Evolutionary conservation across 1,140 invertebrate genomes (phyloP).

Genomic region (Arion vulgaris): DNA sequence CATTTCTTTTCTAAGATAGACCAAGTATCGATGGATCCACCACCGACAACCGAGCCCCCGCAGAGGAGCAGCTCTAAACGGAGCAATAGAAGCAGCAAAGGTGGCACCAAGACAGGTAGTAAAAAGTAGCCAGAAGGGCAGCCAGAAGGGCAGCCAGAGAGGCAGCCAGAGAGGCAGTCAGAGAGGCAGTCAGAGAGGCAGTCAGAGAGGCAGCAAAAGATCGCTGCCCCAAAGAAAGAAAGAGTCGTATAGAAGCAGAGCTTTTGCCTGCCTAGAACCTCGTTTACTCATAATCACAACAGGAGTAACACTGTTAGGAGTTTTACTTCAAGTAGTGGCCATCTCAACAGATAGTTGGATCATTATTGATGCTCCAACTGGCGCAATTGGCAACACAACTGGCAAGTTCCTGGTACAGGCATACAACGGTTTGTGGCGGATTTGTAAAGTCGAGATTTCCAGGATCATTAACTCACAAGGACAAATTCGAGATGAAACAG

Average conservation of each 20-base stretch:
- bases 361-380: slow-evolving; percentile 35
- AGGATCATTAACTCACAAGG: slow-evolving; percentile 5
- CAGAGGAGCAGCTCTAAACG: background rate
- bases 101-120: slow-evolving; percentile 4
- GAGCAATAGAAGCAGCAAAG: background rate
- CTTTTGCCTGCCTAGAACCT: slow-evolving; percentile 25
- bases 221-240: slow-evolving; percentile 19
- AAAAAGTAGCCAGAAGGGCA: background rate
- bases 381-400: slow-evolving; percentile 17
- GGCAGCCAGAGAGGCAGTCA: background rate
- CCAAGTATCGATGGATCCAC: background rate
- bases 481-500: background rate
- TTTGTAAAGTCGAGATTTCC: slow-evolving; percentile 44
- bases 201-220: background rate
- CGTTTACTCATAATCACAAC: slow-evolving; percentile 41
- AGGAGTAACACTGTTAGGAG: slow-evolving; percentile 41
- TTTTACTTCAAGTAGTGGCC: slow-evolving; percentile 50
- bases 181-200: slow-evolving; percentile 6
- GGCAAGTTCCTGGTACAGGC: slow-evolving; percentile 37
- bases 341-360: slow-evolving; percentile 51
- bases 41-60: background rate
- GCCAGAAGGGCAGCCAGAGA: background rate
- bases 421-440: slow-evolving; percentile 47
- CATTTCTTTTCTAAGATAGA: too few species aligned
- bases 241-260: background rate